Base-by-base conservation (phyloP, 2,113 vertebrate genomes). In the Uropsilus gracilis region DNA sequence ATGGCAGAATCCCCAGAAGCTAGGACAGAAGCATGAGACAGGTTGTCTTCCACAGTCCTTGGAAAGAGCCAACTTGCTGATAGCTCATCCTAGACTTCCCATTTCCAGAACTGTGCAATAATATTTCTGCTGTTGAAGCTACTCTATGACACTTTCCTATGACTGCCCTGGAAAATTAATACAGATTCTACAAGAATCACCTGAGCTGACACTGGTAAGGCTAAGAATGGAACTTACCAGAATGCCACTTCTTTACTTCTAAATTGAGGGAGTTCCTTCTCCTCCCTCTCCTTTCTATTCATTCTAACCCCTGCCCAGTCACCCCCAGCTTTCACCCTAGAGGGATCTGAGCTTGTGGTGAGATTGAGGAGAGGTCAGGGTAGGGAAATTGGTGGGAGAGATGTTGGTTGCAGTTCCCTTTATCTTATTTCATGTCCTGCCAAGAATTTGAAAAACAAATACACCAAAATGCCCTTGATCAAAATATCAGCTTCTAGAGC, bases 371-470 rank as follows among this genome's bases (percentile, higher is more conserved):
- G 48, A 24, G 14, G 24, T 89, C 44, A 39, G 20, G 1, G 5
- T 9, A 16, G 6, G 11, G 48, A 69, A 73, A 16, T 8, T 16
- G 30, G 32, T 37, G 3, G 30, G 11, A 20, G 30, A 4, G 30
- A 64, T n/a, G 2, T 13, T 20, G 13, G 34, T 7, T 39, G n/a
- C 7, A 22, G 8, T 46, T 64, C 16, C 13, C 3, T n/a, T 93
- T 77, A 57, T 24, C 42, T 71, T 57, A 37, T 32, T 46, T 72
- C 18, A 2, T 12, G 16, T 50, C 42, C 55, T 68, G 26, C 32
- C 22, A 50, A 20, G 68, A 61, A 91, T 63, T 82, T 39, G 39
- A 90, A 77, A 73, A 92, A 57, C 37, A 28, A 88, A 66, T 14
- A 46, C 69, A 28, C 53, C 28, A 32, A 20, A 72, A 71, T 7